Evolutionary conservation across 2,888 invertebrate genomes (phyloP), one percentile per base, ranked within the genome.

Genomic region (Drosophila mayaguana): DNA sequence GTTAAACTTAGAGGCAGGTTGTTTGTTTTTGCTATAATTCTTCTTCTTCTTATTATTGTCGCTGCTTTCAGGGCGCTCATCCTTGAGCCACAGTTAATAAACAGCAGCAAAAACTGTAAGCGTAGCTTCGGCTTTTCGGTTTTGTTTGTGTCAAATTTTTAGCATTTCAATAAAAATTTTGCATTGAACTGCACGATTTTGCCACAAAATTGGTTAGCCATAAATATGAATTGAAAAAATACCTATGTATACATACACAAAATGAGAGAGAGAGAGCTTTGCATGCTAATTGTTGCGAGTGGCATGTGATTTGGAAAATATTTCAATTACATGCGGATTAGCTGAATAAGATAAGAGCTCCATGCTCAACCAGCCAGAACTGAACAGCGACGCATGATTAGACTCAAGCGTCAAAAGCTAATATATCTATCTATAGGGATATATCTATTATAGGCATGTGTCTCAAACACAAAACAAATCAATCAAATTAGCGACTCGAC

Each of bases 271-370:
- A 20, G 34, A 8, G 22, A 5, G 25, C 32, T 61, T 43, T 55
- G 36, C 69, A 73, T 83, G 84, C 72, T 86, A 86, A 88, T 88
- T 88, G 84, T 55, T 65, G 54, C 16, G 32, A 43, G 43, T 72
- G 76, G 80, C 86, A 88, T 88, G 81, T 88, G 81, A 83, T 81
- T 70, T 68, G 38, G 63, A 69, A 63, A 85, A 81, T 79, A 83
- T 81, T 73, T 88, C 88, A 85, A 88, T 85, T 88, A 83, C 70
- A 66, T 25, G 63, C 61, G 51, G 71, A 64, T 69, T 66, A 64
- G 60, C 50, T 34, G 25, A 14, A 32, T 40, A 46, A 50, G 54
- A 48, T 32, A 66, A 54, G 34, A 66, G 25, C 36, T 18, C 36
- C n/a, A 48, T 55, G 55, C 45, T 43, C 38, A 65, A 12, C 22